Percentiles rank a stretch among this genome's conserved stretches.
phyloP scores from a whole-genome alignment of 1,140 invertebrate genomes.

The Pectinophora gossypiella region DNA sequence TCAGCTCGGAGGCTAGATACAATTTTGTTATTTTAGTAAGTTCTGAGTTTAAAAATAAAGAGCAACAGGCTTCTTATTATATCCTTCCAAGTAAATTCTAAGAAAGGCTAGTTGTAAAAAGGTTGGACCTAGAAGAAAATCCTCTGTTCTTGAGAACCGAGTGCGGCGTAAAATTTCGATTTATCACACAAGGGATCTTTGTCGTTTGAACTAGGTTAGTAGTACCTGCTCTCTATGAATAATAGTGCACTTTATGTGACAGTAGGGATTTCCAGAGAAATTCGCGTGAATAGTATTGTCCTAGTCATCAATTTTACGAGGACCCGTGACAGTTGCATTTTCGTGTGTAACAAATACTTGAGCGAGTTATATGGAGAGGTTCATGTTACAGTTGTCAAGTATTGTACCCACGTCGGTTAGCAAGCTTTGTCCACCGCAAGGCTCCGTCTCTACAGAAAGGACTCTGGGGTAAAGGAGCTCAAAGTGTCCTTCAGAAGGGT shows the following conservation, averaged over 20 bases:
- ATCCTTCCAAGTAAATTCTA: too few species aligned
- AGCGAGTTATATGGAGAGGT: too few species aligned
- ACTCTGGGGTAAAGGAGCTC: conserved; percentile 5
- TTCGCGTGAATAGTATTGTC: conserved; percentile 43
- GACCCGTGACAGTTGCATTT: background rate
- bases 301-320: background rate
- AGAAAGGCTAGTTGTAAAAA: too few species aligned
- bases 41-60: too few species aligned
- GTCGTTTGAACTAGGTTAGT: conserved; percentile 43
- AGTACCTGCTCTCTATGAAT: conserved; percentile 33
- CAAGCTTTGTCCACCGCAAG: conserved; percentile 40
- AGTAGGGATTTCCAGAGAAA: conserved; percentile 39
- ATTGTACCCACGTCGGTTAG: conserved; percentile 14
- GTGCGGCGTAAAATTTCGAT: too few species aligned
- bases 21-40: too few species aligned
- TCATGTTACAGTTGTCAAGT: background rate
- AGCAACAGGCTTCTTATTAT: too few species aligned
- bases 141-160: too few species aligned
- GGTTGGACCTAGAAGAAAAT: too few species aligned
- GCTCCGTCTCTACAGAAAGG: conserved; percentile 18
- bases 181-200: too few species aligned
- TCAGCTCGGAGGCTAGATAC: too few species aligned
- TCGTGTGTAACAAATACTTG: too few species aligned
- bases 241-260: conserved; percentile 58
- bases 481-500: conserved; percentile 24